These are phyloP conservation scores for Chunga burmeisteri DNA, from an alignment of 2,113 vertebrate genomes.

Conservation along the genomic window DNA sequence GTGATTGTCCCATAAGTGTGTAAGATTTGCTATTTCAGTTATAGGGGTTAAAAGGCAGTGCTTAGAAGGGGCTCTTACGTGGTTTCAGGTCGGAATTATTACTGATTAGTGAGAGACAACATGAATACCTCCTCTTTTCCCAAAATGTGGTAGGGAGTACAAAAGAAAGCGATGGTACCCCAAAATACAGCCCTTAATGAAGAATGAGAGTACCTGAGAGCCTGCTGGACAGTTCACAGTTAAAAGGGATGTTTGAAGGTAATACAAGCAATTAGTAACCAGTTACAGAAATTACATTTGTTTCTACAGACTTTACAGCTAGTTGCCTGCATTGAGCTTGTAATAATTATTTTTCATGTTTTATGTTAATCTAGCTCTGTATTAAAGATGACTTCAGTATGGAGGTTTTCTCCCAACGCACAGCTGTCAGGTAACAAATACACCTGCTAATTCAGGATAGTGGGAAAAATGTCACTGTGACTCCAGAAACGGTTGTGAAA, in stretches of 20 bases:
- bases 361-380: background rate
- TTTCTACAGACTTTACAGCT: background rate
- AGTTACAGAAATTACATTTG: background rate
- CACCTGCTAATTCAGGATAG: background rate
- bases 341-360: background rate
- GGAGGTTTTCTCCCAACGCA: background rate
- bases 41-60: background rate
- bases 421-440: background rate
- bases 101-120: background rate
- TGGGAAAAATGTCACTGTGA: background rate
- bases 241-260: background rate
- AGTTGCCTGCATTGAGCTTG: background rate
- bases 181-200: background rate
- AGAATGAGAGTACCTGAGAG: background rate
- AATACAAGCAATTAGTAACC: background rate
- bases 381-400: background rate
- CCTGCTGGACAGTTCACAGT: background rate
- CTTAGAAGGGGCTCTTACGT: rapidly evolving
- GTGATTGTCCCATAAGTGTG: background rate
- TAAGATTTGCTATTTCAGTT: background rate
- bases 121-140: background rate
- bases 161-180: background rate
- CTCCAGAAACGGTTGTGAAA: background rate
- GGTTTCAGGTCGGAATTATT: background rate
- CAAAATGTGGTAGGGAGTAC: background rate